These are phyloP conservation scores for Xanthorhoe spadicearia DNA, from an alignment of 2,888 invertebrate genomes.

Conservation along the genomic window DNA sequence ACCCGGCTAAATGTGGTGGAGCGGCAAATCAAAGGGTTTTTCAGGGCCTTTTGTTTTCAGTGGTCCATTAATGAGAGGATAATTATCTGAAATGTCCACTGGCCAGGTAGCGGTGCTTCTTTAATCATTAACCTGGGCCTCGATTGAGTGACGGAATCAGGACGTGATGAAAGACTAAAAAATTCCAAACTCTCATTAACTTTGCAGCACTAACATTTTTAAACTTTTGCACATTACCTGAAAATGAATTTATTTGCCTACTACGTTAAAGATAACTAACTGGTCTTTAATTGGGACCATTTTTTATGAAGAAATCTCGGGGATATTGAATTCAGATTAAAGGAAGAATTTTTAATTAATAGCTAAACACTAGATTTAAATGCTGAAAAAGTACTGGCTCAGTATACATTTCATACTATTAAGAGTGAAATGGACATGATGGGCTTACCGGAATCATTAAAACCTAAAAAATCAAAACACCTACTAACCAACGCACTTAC, in stretches of 20 bases:
- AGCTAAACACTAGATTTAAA: too few relatives aligned
- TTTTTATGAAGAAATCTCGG: too few relatives aligned
- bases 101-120: constrained; percentile 36
- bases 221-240: background rate
- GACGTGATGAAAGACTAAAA: constrained; percentile 3
- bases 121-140: constrained; percentile 41
- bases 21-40: constrained; percentile 82
- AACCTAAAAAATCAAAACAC: too few relatives aligned
- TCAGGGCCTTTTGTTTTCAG: constrained; percentile 69
- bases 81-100: constrained; percentile 66
- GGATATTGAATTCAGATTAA: too few relatives aligned
- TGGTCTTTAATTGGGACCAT: too few relatives aligned
- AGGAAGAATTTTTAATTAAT: too few relatives aligned
- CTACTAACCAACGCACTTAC: too few relatives aligned
- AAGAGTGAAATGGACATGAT: too few relatives aligned
- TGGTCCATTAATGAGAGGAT: constrained; percentile 66
- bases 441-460: too few relatives aligned
- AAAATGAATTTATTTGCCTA: background rate
- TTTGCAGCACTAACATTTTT: background rate
- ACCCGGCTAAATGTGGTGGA: constrained; percentile 75
- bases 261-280: too few relatives aligned
- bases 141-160: constrained; percentile 36
- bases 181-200: constrained; percentile 6
- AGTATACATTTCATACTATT: too few relatives aligned
- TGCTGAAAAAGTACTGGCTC: too few relatives aligned